Conservation (phyloP, 2,888 invertebrate genomes). For the Scaptomyza reducta region DNA sequence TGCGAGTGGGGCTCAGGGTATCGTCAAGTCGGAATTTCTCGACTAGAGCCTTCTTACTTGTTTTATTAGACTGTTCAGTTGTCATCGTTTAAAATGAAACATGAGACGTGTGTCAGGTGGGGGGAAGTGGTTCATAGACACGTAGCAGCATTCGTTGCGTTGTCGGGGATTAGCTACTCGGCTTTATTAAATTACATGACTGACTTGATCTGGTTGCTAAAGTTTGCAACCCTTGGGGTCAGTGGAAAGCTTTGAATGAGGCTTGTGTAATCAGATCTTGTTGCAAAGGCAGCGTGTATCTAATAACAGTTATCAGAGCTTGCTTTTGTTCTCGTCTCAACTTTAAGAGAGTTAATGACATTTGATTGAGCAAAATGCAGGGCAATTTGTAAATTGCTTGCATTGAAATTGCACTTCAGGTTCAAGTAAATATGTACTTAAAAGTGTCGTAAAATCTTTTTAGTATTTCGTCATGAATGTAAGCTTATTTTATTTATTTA, state of each 20-base stretch:
- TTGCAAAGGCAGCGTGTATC: conserved; percentile 18
- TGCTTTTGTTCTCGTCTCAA: conserved; percentile 2
- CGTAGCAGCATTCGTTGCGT: conserved; percentile 21
- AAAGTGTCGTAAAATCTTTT: not conserved
- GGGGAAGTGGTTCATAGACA: not conserved
- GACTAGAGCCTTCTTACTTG: too few relatives aligned
- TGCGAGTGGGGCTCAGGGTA: too few relatives aligned
- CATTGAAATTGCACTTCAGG: not conserved
- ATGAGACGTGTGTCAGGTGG: conserved; percentile 9
- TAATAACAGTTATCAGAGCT: conserved; percentile 32
- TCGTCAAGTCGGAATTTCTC: too few relatives aligned
- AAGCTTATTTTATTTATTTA: not conserved
- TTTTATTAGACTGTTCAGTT: conserved; percentile 11
- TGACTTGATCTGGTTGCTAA: conserved; percentile 15
- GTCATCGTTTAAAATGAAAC: conserved; percentile 27
- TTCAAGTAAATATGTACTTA: not conserved
- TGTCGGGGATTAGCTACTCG: conserved; percentile 13
- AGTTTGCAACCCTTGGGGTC: conserved; percentile 34
- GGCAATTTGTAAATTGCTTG: not conserved
- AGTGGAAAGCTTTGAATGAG: conserved; percentile 8
- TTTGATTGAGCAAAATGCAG: not conserved
- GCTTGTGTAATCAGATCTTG: conserved; percentile 28
- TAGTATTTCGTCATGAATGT: not conserved
- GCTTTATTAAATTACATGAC: conserved; percentile 42
- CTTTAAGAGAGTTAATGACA: conserved; percentile 2